Evolutionary conservation across 92 coral and sea anemone species (phyloP), one percentile per base, ranked within the genome.

Genomic region (Virgularia gustaviana): DNA sequence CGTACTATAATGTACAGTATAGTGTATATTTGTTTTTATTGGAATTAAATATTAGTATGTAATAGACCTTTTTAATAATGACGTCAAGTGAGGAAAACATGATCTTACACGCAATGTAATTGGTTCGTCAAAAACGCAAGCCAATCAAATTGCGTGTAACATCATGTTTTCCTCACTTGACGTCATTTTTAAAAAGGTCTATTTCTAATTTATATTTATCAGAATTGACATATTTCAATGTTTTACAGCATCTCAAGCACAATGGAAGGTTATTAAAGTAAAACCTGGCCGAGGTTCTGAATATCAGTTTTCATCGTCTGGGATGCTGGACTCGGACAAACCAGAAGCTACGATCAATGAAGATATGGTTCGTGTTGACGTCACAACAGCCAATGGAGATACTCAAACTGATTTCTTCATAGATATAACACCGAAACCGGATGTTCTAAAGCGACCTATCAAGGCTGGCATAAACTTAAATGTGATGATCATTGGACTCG

Each of bases 291-390:
- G 51, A 29, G 75, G 61, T 0, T 68, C 75, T 6, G 51, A 68
- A n/a, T 68, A 13, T 51, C n/a, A 47, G 1, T 34, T 49, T 9
- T 32, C 75, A 16, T 49, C 47, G 15, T 31, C 61, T 33, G 75
- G 75, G 33, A 68, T 35, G 0, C 36, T 68, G 23, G 51, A 22
- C 55, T 47, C 32, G 51, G 49, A 49, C 42, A 68, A 51, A 49
- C 61, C 61, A 47, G 30, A 68, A 51, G 75, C 33, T 49, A 16
- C 25, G 5, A 68, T 68, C 32, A 49, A 68, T 31, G 82, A 84
- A 37, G 88, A 84, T 70, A 80, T 84, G 64, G 20, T 79, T 24
- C 67, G 53, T 31, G 85, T 84, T 22, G 66, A 74, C 79, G 81
- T 79, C 29, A 51, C 76, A 27, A 64, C 49, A 9, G 36, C 77